Percentiles rank a stretch among this genome's conserved stretches.
Conservation (phyloP, 2,797 vertebrate species). For the Anableps anableps region DNA sequence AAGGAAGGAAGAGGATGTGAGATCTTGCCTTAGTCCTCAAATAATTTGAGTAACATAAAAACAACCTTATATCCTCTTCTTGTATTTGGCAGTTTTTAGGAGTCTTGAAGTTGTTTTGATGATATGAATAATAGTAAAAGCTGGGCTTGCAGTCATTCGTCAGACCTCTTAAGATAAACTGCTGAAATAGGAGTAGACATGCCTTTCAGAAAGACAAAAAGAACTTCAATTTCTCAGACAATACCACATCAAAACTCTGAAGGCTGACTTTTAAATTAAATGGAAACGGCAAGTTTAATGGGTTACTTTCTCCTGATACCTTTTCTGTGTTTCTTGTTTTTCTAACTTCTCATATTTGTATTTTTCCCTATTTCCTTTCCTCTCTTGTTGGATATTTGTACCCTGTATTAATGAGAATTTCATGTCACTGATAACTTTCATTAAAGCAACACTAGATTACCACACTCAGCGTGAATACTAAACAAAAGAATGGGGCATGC, state of each 20-base stretch:
- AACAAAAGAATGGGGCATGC: slow-evolving; percentile 66
- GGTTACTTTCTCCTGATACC: slow-evolving; percentile 13
- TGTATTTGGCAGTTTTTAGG: slow-evolving; percentile 47
- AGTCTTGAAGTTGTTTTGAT: slow-evolving; percentile 59
- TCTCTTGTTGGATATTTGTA: slow-evolving; percentile 59
- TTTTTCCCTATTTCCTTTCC: slow-evolving; percentile 43
- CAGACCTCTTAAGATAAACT: slow-evolving; percentile 49
- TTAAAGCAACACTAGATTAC: slow-evolving; percentile 74
- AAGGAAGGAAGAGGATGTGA: slow-evolving; percentile 53
- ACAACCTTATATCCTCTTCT: slow-evolving; percentile 35
- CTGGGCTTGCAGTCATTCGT: slow-evolving; percentile 55
- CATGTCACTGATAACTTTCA: slow-evolving; percentile 78
- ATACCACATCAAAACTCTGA: slow-evolving; percentile 36
- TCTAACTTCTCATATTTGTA: background rate
- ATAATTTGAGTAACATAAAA: slow-evolving; percentile 66
- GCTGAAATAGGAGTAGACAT: slow-evolving; percentile 50
- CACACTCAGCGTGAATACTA: slow-evolving; percentile 74
- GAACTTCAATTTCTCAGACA: slow-evolving; percentile 26
- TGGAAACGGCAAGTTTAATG: slow-evolving; percentile 28
- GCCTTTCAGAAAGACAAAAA: slow-evolving; percentile 44
- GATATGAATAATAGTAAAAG: slow-evolving; percentile 62
- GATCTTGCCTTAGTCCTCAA: slow-evolving; percentile 60
- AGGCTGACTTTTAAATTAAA: slow-evolving; percentile 28
- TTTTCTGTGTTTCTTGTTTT: slow-evolving; percentile 35
- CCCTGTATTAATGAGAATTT: slow-evolving; percentile 77